These are phyloP conservation scores for Barypeithes pellucidus DNA, from an alignment of 2,888 invertebrate species.

Conservation along the genomic window DNA sequence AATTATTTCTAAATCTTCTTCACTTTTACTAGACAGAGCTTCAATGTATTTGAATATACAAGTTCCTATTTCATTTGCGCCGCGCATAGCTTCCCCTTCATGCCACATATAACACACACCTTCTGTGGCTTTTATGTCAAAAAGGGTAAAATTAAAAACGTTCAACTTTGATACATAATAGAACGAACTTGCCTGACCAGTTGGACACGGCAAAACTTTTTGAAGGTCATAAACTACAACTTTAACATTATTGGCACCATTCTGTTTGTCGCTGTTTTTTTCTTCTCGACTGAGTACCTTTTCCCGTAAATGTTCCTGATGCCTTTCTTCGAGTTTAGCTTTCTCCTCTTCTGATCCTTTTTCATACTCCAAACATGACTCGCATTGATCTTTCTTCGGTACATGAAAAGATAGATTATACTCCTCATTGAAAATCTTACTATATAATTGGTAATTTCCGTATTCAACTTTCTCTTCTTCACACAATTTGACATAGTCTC, in stretches of 20 bases:
- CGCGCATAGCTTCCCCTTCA: conserved; percentile 9
- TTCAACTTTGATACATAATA: conserved; percentile 5
- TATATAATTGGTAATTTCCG: conserved; percentile 6
- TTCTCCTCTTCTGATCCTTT: no score
- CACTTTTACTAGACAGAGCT: not conserved
- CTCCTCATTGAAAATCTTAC: conserved; percentile 18
- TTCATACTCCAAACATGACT: not conserved
- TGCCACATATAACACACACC: conserved; percentile 17
- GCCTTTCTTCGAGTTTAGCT: not conserved
- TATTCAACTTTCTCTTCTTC: not conserved
- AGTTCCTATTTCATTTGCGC: conserved; percentile 17
- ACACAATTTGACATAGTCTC: conserved; percentile 17
- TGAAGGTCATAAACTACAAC: conserved; percentile 16
- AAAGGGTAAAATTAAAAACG: conserved; percentile 10
- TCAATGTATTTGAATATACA: not conserved
- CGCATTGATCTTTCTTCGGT: conserved; percentile 37
- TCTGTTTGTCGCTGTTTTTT: conserved; percentile 2
- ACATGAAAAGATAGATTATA: conserved; percentile 22
- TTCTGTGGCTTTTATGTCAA: not conserved
- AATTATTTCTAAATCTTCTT: not conserved
- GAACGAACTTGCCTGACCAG: not conserved
- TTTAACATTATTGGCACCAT: not conserved
- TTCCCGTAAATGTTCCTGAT: not conserved
- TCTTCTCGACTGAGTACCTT: conserved; percentile 12
- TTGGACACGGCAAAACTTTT: not conserved